These are phyloP conservation scores for Hirudinaria manillensis DNA, from an alignment of 2,888 invertebrate species.

Conservation along the genomic window DNA sequence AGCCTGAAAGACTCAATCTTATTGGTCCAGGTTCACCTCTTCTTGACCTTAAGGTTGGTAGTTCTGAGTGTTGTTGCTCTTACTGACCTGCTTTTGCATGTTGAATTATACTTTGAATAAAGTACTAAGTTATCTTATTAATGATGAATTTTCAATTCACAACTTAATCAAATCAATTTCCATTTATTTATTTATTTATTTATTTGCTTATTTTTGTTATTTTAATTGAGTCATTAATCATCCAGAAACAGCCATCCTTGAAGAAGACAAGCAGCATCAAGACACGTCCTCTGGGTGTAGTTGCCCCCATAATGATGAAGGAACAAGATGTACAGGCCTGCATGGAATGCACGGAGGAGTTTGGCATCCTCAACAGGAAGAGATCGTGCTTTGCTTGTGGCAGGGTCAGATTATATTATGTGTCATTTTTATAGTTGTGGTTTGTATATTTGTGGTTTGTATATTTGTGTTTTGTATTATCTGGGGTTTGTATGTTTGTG, in stretches of 20 bases:
- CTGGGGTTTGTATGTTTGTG: neutral
- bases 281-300: neutral
- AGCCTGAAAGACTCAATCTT: too few relatives aligned
- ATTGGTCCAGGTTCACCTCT: too few relatives aligned
- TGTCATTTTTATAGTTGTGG: neutral
- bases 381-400: conserved; percentile 25
- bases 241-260: neutral
- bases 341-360: conserved; percentile 27
- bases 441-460: neutral
- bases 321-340: conserved; percentile 18
- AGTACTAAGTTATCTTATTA: too few relatives aligned
- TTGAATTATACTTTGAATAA: too few relatives aligned
- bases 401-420: neutral
- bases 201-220: neutral
- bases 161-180: too few relatives aligned
- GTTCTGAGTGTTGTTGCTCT: too few relatives aligned
- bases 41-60: too few relatives aligned
- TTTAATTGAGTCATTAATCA: neutral
- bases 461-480: neutral
- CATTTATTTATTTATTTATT: neutral
- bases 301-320: conserved; percentile 22
- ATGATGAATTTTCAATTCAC: too few relatives aligned
- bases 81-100: too few relatives aligned
- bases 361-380: conserved; percentile 23
- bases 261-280: neutral